These are phyloP conservation scores for Nyctalus aviator DNA, from an alignment of 2,797 vertebrate genomes.

Conservation along the genomic window DNA sequence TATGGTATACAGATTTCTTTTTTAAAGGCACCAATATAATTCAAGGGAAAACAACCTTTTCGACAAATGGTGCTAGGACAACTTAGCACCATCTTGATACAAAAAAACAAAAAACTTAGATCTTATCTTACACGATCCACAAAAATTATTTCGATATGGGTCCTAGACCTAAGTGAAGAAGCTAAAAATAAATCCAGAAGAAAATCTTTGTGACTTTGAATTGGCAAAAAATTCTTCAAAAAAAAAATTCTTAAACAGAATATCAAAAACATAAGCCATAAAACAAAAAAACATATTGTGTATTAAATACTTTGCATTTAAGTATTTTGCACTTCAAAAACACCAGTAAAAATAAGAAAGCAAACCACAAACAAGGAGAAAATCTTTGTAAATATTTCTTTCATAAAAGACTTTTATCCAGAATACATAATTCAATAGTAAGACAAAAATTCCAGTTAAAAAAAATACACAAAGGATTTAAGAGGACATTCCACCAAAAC, in stretches of 20 bases:
- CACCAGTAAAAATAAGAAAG: background rate
- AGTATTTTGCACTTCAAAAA: background rate
- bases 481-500: background rate
- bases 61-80: conserved; percentile 3
- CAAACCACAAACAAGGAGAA: background rate
- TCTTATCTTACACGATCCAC: background rate
- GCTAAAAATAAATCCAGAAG: conserved; percentile 7
- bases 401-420: background rate
- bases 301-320: no score
- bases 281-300: background rate
- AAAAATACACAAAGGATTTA: background rate
- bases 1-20: background rate
- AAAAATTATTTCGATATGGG: conserved; percentile 10
- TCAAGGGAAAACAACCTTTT: background rate
- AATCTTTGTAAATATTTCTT: background rate
- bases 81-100: background rate
- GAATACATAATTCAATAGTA: background rate
- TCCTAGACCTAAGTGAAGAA: conserved; percentile 8
- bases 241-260: background rate
- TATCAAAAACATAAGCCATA: conserved; percentile 15
- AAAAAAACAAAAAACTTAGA: background rate
- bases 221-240: background rate
- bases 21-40: conserved; percentile 21
- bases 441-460: background rate
- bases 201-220: conserved; percentile 28